phyloP scores from a whole-genome alignment of 2,797 vertebrate species.

The Halcyon badia region DNA sequence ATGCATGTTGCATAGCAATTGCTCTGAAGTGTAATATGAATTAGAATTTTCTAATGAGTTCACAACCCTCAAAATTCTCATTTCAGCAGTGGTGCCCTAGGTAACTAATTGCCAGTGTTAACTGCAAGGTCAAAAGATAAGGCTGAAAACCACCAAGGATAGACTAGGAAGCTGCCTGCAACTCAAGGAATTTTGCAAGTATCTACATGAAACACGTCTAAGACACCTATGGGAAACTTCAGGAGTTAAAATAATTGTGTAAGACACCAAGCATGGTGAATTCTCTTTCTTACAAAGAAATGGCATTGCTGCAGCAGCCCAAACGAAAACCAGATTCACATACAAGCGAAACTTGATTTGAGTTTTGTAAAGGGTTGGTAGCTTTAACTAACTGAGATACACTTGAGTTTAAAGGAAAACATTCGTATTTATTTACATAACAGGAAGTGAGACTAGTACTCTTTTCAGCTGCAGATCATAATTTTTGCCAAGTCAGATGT shows the following conservation, averaged over 20 bases:
- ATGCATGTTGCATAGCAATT: background rate
- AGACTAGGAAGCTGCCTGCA: background rate
- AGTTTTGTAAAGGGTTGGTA: background rate
- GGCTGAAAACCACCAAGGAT: background rate
- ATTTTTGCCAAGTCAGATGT: background rate
- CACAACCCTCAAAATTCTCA: background rate
- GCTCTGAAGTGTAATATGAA: background rate
- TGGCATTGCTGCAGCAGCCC: background rate
- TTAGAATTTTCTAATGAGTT: background rate
- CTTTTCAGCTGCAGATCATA: background rate
- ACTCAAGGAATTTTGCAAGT: background rate
- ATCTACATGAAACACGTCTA: rapidly evolving
- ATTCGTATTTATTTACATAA: background rate
- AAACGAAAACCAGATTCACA: background rate
- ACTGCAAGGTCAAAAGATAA: background rate
- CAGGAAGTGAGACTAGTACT: background rate
- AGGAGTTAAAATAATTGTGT: background rate
- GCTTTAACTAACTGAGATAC: background rate
- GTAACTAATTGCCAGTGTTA: background rate
- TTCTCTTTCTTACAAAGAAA: background rate
- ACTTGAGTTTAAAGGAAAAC: background rate
- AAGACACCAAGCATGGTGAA: background rate
- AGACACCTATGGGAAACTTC: background rate
- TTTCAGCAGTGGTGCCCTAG: background rate
- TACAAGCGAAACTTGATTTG: background rate